phyloP scores from a whole-genome alignment of 1,140 invertebrate genomes.

The Sminthurides bifidus region DNA sequence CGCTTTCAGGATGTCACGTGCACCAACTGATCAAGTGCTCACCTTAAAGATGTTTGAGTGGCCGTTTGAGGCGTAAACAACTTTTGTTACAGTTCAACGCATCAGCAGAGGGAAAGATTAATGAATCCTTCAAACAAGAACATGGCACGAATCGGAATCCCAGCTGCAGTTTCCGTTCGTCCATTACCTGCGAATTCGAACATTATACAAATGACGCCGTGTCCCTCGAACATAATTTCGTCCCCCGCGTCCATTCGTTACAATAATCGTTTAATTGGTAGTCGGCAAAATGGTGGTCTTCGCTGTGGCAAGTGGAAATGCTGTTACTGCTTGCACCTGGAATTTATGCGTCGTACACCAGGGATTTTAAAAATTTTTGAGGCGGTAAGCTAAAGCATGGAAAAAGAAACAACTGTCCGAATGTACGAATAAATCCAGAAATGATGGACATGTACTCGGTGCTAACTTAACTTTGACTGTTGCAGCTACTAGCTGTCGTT shows the following conservation, averaged over 20 bases:
- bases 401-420: neutral
- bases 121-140: neutral
- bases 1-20: too few relatives aligned
- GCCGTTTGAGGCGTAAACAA: neutral
- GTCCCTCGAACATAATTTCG: slow-evolving; percentile 24
- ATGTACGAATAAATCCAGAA: neutral
- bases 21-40: too few relatives aligned
- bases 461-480: slow-evolving; percentile 20
- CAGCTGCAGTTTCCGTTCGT: slow-evolving; percentile 21
- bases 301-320: slow-evolving; percentile 58
- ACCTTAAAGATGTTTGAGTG: too few relatives aligned
- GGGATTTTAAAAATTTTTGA: slow-evolving; percentile 61
- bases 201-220: slow-evolving; percentile 15
- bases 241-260: slow-evolving; percentile 11
- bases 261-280: neutral
- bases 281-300: slow-evolving; percentile 35
- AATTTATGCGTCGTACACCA: slow-evolving; percentile 52
- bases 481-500: slow-evolving; percentile 54
- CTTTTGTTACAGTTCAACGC: too few relatives aligned
- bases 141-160: slow-evolving; percentile 26
- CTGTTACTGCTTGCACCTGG: slow-evolving; percentile 63
- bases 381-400: slow-evolving; percentile 47
- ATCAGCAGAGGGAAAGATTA: neutral
- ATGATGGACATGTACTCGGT: neutral
- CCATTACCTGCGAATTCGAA: slow-evolving; percentile 23